phyloP scores from a whole-genome alignment of 2,113 vertebrate genomes.

The Poecilia latipinna region DNA sequence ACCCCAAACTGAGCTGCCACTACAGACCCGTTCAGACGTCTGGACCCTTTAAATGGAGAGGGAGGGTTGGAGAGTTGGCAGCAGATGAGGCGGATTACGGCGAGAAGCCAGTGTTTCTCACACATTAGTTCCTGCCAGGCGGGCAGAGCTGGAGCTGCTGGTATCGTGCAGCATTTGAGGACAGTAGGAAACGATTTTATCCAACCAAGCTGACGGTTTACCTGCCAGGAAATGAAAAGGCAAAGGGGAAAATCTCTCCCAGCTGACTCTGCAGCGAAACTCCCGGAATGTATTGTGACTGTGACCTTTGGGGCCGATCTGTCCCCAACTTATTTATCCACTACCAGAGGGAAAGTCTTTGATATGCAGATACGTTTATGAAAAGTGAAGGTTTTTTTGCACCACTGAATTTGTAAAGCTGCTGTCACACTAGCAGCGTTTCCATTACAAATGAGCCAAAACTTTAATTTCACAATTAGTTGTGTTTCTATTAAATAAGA shows the following conservation, averaged over 20 bases:
- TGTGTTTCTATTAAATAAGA: too few species aligned
- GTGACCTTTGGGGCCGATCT: neutral
- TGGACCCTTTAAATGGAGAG: conserved; percentile 80
- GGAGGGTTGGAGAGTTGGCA: neutral
- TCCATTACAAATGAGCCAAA: too few species aligned
- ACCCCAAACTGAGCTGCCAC: conserved; percentile 85
- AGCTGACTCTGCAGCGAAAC: conserved; percentile 21
- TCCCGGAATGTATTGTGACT: neutral
- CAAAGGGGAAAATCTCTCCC: conserved; percentile 12
- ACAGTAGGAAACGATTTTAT: conserved; percentile 10
- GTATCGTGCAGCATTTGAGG: neutral
- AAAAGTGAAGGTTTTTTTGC: neutral
- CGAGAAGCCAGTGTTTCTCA: conserved; percentile 50
- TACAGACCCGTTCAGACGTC: conserved; percentile 53
- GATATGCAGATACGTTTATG: neutral
- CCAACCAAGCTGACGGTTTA: conserved; percentile 16
- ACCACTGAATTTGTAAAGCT: neutral
- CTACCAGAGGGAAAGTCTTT: neutral
- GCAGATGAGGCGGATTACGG: conserved; percentile 41
- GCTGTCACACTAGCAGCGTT: neutral
- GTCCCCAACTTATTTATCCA: neutral
- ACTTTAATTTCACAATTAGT: too few species aligned
- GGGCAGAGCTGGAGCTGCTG: neutral
- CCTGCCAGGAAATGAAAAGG: conserved; percentile 42
- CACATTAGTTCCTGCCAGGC: conserved; percentile 38